Evolutionary conservation across 2,888 invertebrate genomes (phyloP).

Genomic region (Xylota sylvarum): DNA sequence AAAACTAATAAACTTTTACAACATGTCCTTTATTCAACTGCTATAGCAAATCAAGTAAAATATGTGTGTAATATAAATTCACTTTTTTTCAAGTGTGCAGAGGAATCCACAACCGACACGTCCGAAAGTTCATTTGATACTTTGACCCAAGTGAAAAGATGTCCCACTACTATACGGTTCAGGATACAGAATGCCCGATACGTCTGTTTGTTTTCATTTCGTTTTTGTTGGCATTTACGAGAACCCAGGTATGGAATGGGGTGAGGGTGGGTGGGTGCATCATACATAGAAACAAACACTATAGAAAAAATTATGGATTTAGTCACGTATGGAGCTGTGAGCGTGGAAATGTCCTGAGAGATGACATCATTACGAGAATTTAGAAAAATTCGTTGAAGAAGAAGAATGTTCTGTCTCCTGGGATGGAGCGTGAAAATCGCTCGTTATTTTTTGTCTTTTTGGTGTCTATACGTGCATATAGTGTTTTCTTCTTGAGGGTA

Average conservation of each 20-base stretch:
- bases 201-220: constrained; percentile 1
- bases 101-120: constrained; percentile 6
- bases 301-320: neutral
- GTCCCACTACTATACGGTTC: constrained; percentile 5
- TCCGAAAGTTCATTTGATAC: constrained; percentile 10
- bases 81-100: neutral
- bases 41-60: neutral
- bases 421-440: neutral
- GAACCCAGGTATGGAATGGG: neutral
- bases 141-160: constrained; percentile 8
- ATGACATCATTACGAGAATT: constrained; percentile 22
- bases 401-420: neutral
- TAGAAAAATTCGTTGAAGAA: neutral
- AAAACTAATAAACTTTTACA: neutral
- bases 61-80: neutral
- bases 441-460: neutral
- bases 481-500: neutral
- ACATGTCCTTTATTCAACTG: neutral
- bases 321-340: neutral
- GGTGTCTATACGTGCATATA: neutral
- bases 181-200: constrained; percentile 2
- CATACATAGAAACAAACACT: neutral
- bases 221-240: neutral
- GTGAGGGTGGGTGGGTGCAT: constrained; percentile 9
- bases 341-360: neutral